phyloP scores from a whole-genome alignment of 2,797 vertebrate genomes.

The Graptemys geographica region DNA sequence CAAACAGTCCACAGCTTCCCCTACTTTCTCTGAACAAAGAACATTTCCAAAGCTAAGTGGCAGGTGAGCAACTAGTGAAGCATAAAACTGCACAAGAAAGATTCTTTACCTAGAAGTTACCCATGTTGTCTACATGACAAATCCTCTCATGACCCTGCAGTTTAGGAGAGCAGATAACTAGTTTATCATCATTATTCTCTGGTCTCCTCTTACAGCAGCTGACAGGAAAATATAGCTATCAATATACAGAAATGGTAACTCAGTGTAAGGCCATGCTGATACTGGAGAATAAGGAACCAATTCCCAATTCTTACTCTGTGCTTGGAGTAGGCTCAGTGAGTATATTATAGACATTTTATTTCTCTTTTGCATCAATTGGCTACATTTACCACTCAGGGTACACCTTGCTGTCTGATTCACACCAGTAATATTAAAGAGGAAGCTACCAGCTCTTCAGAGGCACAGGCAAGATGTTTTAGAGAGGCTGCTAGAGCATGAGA shows the following conservation, averaged over 20 bases:
- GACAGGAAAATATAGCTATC: background rate
- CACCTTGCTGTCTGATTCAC: background rate
- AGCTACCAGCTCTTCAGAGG: accelerated
- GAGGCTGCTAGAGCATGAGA: background rate
- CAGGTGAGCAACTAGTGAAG: constrained; percentile 65
- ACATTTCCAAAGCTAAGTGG: constrained; percentile 38
- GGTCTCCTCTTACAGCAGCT: background rate
- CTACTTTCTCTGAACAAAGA: constrained; percentile 36
- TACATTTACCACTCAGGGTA: background rate
- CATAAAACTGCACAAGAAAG: constrained; percentile 28
- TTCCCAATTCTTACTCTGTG: background rate
- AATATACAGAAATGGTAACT: background rate
- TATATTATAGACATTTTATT: background rate
- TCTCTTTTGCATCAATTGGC: background rate
- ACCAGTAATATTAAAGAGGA: background rate
- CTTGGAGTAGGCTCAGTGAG: background rate
- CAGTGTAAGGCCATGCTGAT: background rate
- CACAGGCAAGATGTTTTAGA: background rate
- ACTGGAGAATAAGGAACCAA: background rate
- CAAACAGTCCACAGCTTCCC: background rate
- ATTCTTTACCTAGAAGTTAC: constrained; percentile 68
- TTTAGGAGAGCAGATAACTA: constrained; percentile 42
- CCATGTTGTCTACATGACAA: constrained; percentile 57
- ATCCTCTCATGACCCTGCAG: constrained; percentile 44
- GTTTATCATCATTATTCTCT: background rate